Conservation (phyloP, 1,140 invertebrate species). For the Drosophila triauraria region DNA sequence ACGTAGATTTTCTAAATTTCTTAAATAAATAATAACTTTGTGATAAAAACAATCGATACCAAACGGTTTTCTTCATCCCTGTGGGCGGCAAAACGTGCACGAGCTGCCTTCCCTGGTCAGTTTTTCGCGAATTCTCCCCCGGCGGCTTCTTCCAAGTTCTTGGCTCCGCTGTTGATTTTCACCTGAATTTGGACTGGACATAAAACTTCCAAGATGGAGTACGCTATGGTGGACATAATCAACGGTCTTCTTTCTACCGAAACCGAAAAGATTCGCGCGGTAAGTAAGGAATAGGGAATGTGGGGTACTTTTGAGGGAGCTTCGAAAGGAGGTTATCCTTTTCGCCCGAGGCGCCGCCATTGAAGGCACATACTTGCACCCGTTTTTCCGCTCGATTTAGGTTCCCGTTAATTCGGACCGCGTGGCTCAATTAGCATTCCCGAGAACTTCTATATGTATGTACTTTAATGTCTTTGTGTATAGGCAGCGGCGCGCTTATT, state of each 20-base stretch:
- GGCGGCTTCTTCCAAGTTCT: not conserved
- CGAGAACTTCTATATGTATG: not conserved
- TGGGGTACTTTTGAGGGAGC: not conserved
- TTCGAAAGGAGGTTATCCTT: slow-evolving; percentile 32
- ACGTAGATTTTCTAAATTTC: no score
- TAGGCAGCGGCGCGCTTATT: slow-evolving; percentile 1
- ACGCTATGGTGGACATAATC: slow-evolving; percentile 68
- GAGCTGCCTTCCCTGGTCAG: not conserved
- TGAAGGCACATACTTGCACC: not conserved
- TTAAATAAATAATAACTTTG: not conserved
- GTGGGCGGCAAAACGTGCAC: slow-evolving; percentile 24
- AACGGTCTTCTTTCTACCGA: slow-evolving; percentile 71
- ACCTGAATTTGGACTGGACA: not conserved
- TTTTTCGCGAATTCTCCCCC: slow-evolving; percentile 30
- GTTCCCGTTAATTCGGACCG: not conserved
- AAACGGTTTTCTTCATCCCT: not conserved
- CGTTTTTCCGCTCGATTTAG: not conserved
- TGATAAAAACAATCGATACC: not conserved
- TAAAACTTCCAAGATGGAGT: slow-evolving; percentile 38
- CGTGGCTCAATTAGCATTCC: slow-evolving; percentile 15
- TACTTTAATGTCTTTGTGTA: slow-evolving; percentile 27
- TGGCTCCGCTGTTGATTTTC: not conserved
- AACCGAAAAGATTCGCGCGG: slow-evolving; percentile 86
- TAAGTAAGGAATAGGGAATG: slow-evolving; percentile 58
- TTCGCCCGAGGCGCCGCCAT: slow-evolving; percentile 4